These are phyloP conservation scores for Pelosia muscerda DNA, from an alignment of 2,888 invertebrate species.

Conservation along the genomic window DNA sequence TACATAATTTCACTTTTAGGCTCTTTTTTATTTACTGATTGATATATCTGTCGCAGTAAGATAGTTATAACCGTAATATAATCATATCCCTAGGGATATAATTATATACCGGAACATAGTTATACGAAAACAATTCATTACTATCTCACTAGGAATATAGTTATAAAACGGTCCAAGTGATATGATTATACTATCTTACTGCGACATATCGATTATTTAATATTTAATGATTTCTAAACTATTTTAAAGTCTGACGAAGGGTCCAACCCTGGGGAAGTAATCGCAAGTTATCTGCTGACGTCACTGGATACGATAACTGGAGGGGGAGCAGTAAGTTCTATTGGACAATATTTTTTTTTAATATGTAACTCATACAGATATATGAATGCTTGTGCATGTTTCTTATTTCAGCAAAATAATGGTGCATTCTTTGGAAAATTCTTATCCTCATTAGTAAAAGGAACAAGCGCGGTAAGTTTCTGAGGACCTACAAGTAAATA, in stretches of 20 bases:
- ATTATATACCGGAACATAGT: too few species aligned
- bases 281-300: slow-evolving; percentile 78
- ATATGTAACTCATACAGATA: not conserved
- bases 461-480: slow-evolving; percentile 77
- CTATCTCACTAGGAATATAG: too few species aligned
- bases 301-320: slow-evolving; percentile 79
- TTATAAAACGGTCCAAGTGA: too few species aligned
- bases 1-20: too few species aligned
- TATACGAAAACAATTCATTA: too few species aligned
- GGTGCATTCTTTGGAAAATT: slow-evolving; percentile 82
- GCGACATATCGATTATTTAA: too few species aligned
- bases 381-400: not conserved
- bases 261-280: slow-evolving; percentile 78
- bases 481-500: slow-evolving; percentile 14
- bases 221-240: too few species aligned
- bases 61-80: too few species aligned
- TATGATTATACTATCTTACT: too few species aligned
- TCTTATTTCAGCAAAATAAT: slow-evolving; percentile 77
- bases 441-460: slow-evolving; percentile 75
- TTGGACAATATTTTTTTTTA: not conserved
- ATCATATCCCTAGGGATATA: too few species aligned
- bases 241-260: slow-evolving; percentile 73
- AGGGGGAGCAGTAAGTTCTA: slow-evolving; percentile 78
- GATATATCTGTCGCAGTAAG: too few species aligned
- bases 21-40: too few species aligned